Evolutionary conservation across 2,888 invertebrate species (phyloP).

Genomic region (Tetanocera ferruginea): DNA sequence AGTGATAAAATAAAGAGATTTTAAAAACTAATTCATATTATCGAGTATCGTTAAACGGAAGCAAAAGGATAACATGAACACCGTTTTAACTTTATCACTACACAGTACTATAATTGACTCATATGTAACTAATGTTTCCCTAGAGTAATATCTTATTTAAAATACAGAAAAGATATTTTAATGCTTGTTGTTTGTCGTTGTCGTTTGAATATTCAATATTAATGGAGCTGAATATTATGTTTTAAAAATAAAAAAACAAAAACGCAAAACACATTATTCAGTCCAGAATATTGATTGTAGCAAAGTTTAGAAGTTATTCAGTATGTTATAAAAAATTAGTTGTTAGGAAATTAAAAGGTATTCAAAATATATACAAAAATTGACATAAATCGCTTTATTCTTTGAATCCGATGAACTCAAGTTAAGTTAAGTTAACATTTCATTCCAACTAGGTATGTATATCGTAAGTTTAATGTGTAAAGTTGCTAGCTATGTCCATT

Average conservation of each 20-base stretch:
- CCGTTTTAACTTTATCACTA: too few species aligned
- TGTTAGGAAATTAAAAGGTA: constrained; percentile 60
- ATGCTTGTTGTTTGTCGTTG: not conserved
- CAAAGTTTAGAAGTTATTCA: constrained; percentile 23
- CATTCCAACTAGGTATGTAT: too few species aligned
- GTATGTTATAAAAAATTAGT: constrained; percentile 52
- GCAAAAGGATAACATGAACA: too few species aligned
- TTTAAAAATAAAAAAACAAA: not conserved
- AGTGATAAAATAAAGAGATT: too few species aligned
- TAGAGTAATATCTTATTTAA: not conserved
- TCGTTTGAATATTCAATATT: not conserved
- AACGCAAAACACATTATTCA: constrained; percentile 4
- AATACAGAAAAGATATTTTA: not conserved
- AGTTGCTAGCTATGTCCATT: too few species aligned
- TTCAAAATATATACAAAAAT: constrained; percentile 56
- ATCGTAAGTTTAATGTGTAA: too few species aligned
- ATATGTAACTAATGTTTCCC: too few species aligned
- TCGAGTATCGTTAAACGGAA: not conserved
- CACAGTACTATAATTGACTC: not conserved
- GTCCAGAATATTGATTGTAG: constrained; percentile 30
- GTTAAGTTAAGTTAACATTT: too few species aligned
- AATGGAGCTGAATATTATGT: constrained; percentile 11
- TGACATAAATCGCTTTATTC: not conserved
- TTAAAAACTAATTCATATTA: not conserved
- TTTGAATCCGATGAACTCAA: too few species aligned